Evolutionary conservation across 2,113 vertebrate genomes (phyloP).

Genomic region (Muntiacus muntjak): DNA sequence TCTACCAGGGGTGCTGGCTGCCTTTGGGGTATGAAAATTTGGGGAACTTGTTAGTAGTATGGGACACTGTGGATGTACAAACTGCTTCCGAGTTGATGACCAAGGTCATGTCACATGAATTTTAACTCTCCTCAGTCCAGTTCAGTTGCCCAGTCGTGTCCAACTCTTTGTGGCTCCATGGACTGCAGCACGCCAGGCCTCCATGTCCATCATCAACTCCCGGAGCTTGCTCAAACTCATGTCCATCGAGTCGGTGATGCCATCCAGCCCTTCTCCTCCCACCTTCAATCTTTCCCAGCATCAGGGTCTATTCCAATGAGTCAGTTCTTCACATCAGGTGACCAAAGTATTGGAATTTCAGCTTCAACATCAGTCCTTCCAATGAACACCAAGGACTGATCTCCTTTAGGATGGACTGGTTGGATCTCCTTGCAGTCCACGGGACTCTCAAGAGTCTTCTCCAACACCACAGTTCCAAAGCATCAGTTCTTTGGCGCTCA

Average conservation of each 20-base stretch:
- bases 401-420: neutral
- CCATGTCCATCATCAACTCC: neutral
- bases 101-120: accelerated
- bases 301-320: neutral
- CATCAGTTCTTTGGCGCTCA: neutral
- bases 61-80: neutral
- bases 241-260: accelerated
- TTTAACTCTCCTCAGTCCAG: neutral
- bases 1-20: neutral
- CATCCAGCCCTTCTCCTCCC: neutral
- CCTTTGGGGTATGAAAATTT: neutral
- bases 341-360: neutral
- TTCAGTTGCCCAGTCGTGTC: accelerated
- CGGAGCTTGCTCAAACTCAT: neutral
- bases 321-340: neutral
- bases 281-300: accelerated
- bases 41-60: neutral
- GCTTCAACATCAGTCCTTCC: neutral
- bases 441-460: neutral
- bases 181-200: neutral
- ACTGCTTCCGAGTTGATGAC: neutral
- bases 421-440: neutral
- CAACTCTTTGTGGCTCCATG: accelerated
- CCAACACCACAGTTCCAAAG: neutral
- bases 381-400: neutral